Evolutionary conservation across 2,113 vertebrate genomes (phyloP), one percentile per base, ranked within the genome.

Genomic region (Asarcornis scutulata): DNA sequence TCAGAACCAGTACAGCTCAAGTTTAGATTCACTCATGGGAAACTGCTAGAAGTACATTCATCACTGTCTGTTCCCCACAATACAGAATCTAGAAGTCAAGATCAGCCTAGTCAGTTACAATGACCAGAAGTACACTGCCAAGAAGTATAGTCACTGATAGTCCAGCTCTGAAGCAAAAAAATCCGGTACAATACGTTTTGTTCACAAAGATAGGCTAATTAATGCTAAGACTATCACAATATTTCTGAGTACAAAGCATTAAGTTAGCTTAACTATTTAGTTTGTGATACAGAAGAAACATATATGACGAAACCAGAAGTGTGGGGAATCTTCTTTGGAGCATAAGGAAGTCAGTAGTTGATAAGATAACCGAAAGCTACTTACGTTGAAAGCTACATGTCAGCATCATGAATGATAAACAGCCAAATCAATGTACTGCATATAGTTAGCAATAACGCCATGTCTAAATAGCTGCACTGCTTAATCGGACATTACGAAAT

Each of bases 1-100:
- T 97, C 97, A 97, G 96, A 98, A 98, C 97, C 92, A 97, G 94
- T 97, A 98, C 95, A 98, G 95, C 97, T 97, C 96, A 97, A 96
- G 91, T 80, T 97, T 97, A 97, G 97, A 97, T 96, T 98, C 95
- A 91, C 90, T 97, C 95, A 95, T 97, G 96, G 98, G 97, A 97
- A 95, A 90, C 88, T 93, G 95, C 96, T 96, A 88, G 97, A 97
- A 98, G 97, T 98, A 98, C 98, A 98, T 98, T 98, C 98, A 98
- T 97, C 96, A 95, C 96, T 94, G 94, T 97, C 93, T 85, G 42
- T 95, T 97, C 96, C 95, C 97, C 97, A 94, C 96, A 83, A 88
- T 38, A 92, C 95, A 77, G 96, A 97, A 97, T 94, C 93, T 95
- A 97, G 85, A 85, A 96, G 87, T 96, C 92, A 55, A 60, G 91